phyloP scores from a whole-genome alignment of 2,113 vertebrate genomes.

The Proteles cristata region DNA sequence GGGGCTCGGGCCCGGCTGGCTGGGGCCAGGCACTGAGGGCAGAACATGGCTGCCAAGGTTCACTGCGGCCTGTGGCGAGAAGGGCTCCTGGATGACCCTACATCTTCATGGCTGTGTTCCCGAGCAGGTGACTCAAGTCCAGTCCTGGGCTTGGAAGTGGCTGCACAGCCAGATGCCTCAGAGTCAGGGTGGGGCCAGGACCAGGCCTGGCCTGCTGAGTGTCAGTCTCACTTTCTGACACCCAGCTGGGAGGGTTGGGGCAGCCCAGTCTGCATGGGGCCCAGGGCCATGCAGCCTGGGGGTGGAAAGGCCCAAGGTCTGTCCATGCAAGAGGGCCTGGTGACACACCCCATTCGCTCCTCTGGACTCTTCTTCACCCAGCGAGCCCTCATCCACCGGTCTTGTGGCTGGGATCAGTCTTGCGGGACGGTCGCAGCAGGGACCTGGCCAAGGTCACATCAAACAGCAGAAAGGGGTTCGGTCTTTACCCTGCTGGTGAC shows the following conservation, averaged over 20 bases:
- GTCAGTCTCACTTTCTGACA: background rate
- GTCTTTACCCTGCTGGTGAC: background rate
- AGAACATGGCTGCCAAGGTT: background rate
- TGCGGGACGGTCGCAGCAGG: fast-evolving
- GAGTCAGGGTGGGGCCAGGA: background rate
- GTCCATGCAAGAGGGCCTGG: background rate
- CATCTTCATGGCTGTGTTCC: background rate
- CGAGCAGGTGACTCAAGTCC: background rate
- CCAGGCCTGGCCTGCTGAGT: background rate
- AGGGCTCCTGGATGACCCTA: no score
- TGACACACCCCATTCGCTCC: background rate
- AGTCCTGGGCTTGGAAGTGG: background rate
- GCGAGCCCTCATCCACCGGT: background rate
- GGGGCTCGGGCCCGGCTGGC: background rate
- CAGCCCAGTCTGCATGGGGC: background rate
- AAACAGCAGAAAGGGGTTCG: background rate
- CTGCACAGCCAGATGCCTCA: background rate
- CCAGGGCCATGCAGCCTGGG: background rate
- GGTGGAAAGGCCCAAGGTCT: background rate
- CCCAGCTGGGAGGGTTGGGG: background rate
- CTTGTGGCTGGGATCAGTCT: background rate
- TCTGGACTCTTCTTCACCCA: no score
- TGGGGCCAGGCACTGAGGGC: background rate
- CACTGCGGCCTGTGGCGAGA: background rate
- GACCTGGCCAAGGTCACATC: background rate